These are phyloP conservation scores for Coregonus suidteri DNA, from an alignment of 2,797 vertebrate species.

Conservation along the genomic window DNA sequence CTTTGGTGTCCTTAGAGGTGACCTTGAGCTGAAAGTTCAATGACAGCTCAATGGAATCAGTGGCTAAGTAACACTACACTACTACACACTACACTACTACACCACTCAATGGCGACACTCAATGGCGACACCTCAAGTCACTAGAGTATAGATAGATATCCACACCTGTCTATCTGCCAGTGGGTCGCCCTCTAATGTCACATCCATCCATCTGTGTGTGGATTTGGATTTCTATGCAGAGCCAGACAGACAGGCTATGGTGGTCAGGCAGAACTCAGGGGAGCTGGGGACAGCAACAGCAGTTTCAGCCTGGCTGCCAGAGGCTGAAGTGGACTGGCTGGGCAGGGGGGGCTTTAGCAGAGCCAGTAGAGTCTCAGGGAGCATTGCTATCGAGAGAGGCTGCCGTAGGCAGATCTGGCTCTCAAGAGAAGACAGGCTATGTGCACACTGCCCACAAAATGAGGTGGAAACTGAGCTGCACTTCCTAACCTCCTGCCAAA, in stretches of 20 bases:
- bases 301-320: slow-evolving; percentile 39
- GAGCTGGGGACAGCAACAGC: slow-evolving; percentile 46
- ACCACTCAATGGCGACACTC: background rate
- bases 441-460: too few species aligned
- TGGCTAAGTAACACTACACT: background rate
- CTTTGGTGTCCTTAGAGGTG: background rate
- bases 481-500: too few species aligned
- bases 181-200: background rate
- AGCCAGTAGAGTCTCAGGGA: slow-evolving; percentile 17
- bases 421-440: too few species aligned
- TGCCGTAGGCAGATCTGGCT: too few species aligned
- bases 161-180: slow-evolving; percentile 24
- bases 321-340: background rate
- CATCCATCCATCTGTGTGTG: slow-evolving; percentile 13
- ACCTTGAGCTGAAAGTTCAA: slow-evolving; percentile 5
- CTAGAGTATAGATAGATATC: slow-evolving; percentile 40
- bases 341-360: slow-evolving; percentile 14
- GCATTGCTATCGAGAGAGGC: too few species aligned
- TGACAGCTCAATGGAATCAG: too few species aligned
- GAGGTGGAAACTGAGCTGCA: too few species aligned
- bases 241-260: slow-evolving; percentile 33
- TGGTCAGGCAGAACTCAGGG: slow-evolving; percentile 35
- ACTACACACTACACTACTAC: too few species aligned
- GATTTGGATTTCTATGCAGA: slow-evolving; percentile 22
- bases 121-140: slow-evolving; percentile 22